Percentiles rank a stretch among this genome's conserved stretches.
These are phyloP conservation scores for Oreamnos americanus DNA, from an alignment of 2,113 vertebrate species.

Conservation along the genomic window DNA sequence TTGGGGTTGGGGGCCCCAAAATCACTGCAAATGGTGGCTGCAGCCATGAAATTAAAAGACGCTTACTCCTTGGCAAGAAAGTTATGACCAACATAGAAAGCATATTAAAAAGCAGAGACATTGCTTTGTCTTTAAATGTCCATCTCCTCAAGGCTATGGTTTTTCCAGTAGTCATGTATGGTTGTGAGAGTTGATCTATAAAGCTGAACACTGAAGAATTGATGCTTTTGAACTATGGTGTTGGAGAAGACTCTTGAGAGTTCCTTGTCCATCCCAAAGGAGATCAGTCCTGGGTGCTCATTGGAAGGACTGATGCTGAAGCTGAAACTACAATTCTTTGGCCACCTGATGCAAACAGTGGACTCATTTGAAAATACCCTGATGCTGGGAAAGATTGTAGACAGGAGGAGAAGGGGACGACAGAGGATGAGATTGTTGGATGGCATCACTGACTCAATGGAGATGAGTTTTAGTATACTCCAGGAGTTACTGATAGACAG, in stretches of 20 bases:
- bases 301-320: neutral
- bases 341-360: neutral
- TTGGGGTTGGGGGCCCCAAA: neutral
- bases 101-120: neutral
- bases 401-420: neutral
- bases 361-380: neutral
- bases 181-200: neutral
- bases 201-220: neutral
- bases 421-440: neutral
- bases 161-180: neutral
- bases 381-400: neutral
- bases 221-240: neutral
- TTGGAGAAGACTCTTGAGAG: neutral
- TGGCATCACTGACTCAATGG: neutral
- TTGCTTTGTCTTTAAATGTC: neutral
- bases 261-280: neutral
- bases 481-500: neutral
- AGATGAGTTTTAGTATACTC: neutral
- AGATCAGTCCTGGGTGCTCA: neutral
- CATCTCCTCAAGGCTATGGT: neutral
- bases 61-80: neutral
- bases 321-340: neutral
- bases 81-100: neutral
- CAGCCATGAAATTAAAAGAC: neutral
- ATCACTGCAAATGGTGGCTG: neutral